A percentile compares a stretch with the other conserved stretches of the same genome.
phyloP scores from a whole-genome alignment of 1,140 invertebrate genomes.

The Muscidifurax raptorellus region DNA sequence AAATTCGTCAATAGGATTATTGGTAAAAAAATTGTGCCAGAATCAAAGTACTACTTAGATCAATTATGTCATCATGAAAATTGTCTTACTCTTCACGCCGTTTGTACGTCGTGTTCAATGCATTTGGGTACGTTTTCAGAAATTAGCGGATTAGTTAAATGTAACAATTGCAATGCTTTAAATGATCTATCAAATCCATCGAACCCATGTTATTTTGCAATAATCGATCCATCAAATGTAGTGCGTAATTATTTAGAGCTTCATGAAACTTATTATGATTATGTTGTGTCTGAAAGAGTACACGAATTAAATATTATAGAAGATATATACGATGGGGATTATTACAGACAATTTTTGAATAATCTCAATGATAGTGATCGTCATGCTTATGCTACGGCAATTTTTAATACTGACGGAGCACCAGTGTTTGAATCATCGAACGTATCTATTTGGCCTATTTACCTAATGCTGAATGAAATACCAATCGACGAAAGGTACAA shows the following conservation, averaged over 20 bases:
- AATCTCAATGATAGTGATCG: not conserved
- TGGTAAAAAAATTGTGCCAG: slow-evolving; percentile 17
- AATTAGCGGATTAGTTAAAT: not conserved
- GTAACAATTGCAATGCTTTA: not conserved
- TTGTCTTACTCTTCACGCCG: not conserved
- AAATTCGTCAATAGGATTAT: slow-evolving; percentile 20
- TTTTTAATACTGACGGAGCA: slow-evolving; percentile 15
- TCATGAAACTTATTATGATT: slow-evolving; percentile 4
- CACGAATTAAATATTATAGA: slow-evolving; percentile 24
- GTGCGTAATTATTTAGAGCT: not conserved
- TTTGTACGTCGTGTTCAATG: not conserved
- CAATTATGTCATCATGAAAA: not conserved
- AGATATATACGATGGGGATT: slow-evolving; percentile 13
- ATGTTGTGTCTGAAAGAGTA: not conserved
- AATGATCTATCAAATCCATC: not conserved
- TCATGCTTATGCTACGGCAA: not conserved
- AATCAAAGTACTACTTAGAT: slow-evolving; percentile 9
- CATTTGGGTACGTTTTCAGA: not conserved
- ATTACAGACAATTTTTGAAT: not conserved
- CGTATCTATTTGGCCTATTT: not conserved
- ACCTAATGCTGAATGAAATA: not conserved
- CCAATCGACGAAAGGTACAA: not conserved
- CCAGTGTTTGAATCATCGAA: not conserved
- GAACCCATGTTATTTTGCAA: not conserved
- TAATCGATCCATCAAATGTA: not conserved